Evolutionary conservation across 2,888 invertebrate genomes (phyloP).

Genomic region (Yponomeuta cagnagella): DNA sequence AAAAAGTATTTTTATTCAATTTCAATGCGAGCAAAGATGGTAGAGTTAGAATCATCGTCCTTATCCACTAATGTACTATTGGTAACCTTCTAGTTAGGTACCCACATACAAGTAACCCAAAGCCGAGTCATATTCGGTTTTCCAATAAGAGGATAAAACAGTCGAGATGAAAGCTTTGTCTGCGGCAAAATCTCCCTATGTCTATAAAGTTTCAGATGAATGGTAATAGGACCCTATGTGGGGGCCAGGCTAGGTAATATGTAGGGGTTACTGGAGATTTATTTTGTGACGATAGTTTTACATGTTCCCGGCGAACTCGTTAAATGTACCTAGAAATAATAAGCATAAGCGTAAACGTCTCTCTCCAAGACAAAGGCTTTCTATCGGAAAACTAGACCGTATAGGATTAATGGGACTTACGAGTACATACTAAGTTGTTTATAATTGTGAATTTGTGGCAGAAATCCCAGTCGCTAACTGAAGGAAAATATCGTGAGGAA

Average conservation of each 20-base stretch:
- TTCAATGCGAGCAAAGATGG: no score
- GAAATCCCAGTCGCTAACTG: no score
- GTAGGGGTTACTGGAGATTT: neutral
- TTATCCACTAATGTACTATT: neutral
- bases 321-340: neutral
- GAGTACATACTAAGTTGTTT: no score
- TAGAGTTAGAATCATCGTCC: no score
- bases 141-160: neutral
- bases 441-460: no score
- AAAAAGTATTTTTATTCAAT: no score
- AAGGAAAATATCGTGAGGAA: no score
- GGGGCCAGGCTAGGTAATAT: neutral
- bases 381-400: no score
- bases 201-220: slow-evolving; percentile 10
- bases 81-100: neutral
- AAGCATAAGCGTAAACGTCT: no score
- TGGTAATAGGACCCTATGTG: slow-evolving; percentile 8
- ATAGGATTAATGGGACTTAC: no score
- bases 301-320: neutral
- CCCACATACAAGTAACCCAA: neutral
- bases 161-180: neutral
- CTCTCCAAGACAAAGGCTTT: no score
- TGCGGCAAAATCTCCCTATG: neutral
- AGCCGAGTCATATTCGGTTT: neutral
- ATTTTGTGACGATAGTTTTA: neutral